Evolutionary conservation across 2,888 invertebrate genomes (phyloP), one percentile per base, ranked within the genome.

Genomic region (Eupithecia vulgata): DNA sequence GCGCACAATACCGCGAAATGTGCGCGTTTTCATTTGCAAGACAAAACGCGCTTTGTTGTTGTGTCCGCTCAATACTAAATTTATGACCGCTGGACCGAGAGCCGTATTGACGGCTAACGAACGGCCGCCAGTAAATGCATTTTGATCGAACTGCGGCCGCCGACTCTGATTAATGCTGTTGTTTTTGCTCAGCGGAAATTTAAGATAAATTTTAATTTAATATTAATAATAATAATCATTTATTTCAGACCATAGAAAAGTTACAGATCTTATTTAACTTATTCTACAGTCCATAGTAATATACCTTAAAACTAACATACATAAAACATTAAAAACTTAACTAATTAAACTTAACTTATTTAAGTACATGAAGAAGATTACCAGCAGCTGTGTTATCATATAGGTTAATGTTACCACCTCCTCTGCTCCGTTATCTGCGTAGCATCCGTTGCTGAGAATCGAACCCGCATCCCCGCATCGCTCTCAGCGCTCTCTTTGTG

Each of bases 21-120:
- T 93, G 93, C 93, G 94, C 94, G 93, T 94, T 94, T 94, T 94
- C 94, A 94, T 94, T 94, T 94, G 94, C 94, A 94, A 94, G 94
- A 94, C 94, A 94, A 94, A 94, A 94, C 94, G 91, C 87, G 93
- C 94, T 93, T 94, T 94, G 94, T 94, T 94, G 92, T 94, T 86
- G 89, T 91, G 94, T 91, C 93, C 94, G 94, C 88, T 93, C 93
- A 92, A 94, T 94, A 93, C 93, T 90, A 90, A 93, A 94, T 94
- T 94, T 94, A 94, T 94, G 93, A 94, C 92, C 89, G 89, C 88
- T 87, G 93, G 92, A 91, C 92, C 87, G 90, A 87, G 89, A 89
- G 89, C 89, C 88, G 89, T 90, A 92, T 93, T 94, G 94, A 93
- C 92, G 92, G 88, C 89, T 92, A 92, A 93, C 93, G 92, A 91